Evolutionary conservation across 2,113 vertebrate genomes (phyloP).

Genomic region (Clinocottus analis): DNA sequence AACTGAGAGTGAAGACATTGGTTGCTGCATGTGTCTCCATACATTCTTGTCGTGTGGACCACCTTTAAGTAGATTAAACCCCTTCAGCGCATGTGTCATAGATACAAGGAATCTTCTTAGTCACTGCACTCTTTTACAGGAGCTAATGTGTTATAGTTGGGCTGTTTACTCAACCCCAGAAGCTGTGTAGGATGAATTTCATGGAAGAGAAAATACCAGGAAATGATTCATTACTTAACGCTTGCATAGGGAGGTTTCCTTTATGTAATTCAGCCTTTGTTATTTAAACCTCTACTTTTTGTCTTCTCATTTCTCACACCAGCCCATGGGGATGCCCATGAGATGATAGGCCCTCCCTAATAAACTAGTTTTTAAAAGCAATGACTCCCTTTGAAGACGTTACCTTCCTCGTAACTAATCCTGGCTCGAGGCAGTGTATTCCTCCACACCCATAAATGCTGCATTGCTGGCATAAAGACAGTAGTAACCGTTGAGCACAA

Average conservation of each 20-base stretch:
- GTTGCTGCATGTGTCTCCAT: neutral
- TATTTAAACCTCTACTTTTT: slow-evolving; percentile 15
- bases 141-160: neutral
- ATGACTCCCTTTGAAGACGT: slow-evolving; percentile 23
- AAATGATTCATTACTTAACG: neutral
- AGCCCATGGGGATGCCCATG: neutral
- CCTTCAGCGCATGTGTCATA: neutral
- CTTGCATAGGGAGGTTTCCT: neutral
- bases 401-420: slow-evolving; percentile 26
- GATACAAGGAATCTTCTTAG: neutral
- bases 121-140: neutral
- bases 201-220: neutral
- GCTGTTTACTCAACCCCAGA: slow-evolving; percentile 4
- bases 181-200: slow-evolving; percentile 9
- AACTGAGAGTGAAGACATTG: neutral
- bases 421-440: slow-evolving; percentile 39
- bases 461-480: slow-evolving; percentile 60
- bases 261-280: neutral
- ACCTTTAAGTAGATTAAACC: neutral
- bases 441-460: slow-evolving; percentile 58
- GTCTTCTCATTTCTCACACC: neutral
- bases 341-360: slow-evolving; percentile 14
- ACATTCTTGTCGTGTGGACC: neutral
- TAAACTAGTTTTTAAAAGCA: slow-evolving; percentile 29
- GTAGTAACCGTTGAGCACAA: slow-evolving; percentile 62